Evolutionary conservation across 2,113 vertebrate species (phyloP).

Genomic region (Pholis gunnellus): DNA sequence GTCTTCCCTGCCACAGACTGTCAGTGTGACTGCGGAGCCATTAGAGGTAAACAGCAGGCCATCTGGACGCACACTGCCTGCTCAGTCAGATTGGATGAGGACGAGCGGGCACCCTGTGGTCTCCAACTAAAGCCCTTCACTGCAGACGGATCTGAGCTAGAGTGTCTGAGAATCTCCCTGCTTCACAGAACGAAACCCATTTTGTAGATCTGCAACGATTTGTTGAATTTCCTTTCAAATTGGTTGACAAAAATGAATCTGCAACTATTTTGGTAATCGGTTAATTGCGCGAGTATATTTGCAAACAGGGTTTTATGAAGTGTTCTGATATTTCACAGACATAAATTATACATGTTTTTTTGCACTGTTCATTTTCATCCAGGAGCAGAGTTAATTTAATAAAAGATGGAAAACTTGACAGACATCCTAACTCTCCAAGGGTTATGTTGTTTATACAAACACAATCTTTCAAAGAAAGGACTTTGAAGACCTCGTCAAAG

Average conservation of each 20-base stretch:
- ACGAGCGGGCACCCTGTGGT: slow-evolving; percentile 1
- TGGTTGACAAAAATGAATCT: not conserved
- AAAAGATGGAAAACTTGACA: not conserved
- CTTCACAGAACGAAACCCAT: not conserved
- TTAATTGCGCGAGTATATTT: not conserved
- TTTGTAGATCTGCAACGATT: not conserved
- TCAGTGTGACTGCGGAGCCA: slow-evolving; percentile 13
- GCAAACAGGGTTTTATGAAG: not conserved
- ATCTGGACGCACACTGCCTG: slow-evolving; percentile 15
- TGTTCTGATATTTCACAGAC: not conserved
- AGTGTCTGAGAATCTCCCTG: not conserved
- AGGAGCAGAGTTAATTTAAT: not conserved
- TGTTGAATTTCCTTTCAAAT: not conserved
- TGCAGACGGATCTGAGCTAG: not conserved
- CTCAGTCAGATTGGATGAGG: slow-evolving; percentile 21
- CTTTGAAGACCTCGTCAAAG: not conserved
- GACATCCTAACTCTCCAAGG: not conserved
- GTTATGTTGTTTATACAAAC: not conserved
- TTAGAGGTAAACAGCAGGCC: not conserved
- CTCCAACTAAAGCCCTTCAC: not conserved
- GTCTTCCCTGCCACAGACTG: not conserved
- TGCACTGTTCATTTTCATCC: not conserved
- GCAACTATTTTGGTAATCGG: not conserved
- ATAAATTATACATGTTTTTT: not conserved
- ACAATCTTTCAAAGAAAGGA: not conserved